Conservation (phyloP, 2,888 invertebrate species). For the Spilosoma lubricipeda region DNA sequence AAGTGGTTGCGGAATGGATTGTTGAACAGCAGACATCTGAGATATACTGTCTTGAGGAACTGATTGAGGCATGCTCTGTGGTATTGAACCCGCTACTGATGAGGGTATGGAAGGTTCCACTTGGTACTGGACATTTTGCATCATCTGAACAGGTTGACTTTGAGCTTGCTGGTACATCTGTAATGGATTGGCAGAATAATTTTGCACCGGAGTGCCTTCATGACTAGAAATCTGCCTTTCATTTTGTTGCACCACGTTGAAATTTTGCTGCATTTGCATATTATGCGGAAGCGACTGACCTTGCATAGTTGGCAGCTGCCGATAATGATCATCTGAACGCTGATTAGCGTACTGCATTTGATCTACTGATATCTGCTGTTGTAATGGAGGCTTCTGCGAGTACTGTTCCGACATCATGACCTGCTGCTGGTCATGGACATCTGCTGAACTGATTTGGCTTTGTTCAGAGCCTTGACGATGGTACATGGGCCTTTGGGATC, state of each 20-base stretch:
- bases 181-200: conserved; percentile 78
- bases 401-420: conserved; percentile 66
- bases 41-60: conserved; percentile 44
- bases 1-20: conserved; percentile 56
- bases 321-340: conserved; percentile 74
- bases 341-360: conserved; percentile 72
- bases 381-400: conserved; percentile 66
- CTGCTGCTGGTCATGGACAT: conserved; percentile 73
- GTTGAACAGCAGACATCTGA: conserved; percentile 55
- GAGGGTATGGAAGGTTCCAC: conserved; percentile 59
- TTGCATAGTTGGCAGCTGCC: conserved; percentile 72
- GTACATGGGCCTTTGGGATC: conserved; percentile 76
- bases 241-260: conserved; percentile 74
- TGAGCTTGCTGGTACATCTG: conserved; percentile 78
- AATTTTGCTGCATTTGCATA: conserved; percentile 74
- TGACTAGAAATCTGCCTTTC: conserved; percentile 84
- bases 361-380: conserved; percentile 78
- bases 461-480: conserved; percentile 81
- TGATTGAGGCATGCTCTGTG: conserved; percentile 53
- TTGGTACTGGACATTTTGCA: conserved; percentile 62
- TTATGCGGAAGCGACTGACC: conserved; percentile 81
- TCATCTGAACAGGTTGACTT: conserved; percentile 63
- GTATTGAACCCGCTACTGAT: conserved; percentile 50
- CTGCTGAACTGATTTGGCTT: conserved; percentile 75
- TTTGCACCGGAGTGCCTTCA: conserved; percentile 84